Evolutionary conservation across 1,140 invertebrate species (phyloP).

Genomic region (Lethocerus indicus): DNA sequence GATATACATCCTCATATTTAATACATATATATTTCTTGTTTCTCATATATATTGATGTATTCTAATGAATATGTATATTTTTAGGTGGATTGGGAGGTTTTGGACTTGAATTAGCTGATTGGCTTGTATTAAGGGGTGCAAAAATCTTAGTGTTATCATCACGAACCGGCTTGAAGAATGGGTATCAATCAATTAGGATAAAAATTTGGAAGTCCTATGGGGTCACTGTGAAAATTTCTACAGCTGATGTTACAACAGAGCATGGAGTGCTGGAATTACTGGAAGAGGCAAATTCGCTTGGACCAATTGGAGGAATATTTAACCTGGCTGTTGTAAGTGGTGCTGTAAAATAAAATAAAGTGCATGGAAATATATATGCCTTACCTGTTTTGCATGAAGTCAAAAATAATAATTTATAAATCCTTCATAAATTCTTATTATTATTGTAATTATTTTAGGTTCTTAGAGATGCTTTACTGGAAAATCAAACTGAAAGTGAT

Average conservation of each 20-base stretch:
- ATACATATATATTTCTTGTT: no score
- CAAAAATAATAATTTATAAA: background rate
- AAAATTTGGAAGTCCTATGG: conserved; percentile 34
- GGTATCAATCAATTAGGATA: conserved; percentile 54
- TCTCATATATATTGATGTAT: no score
- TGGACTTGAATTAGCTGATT: conserved; percentile 77
- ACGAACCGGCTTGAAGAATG: conserved; percentile 53
- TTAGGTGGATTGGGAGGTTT: conserved; percentile 75
- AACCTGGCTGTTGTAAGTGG: conserved; percentile 49
- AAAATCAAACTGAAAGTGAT: conserved; percentile 39
- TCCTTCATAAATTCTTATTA: conserved; percentile 26
- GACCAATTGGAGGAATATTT: conserved; percentile 57
- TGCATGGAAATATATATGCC: no score
- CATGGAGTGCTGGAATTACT: conserved; percentile 36
- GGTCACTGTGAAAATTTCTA: conserved; percentile 29
- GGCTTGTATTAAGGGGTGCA: conserved; percentile 66
- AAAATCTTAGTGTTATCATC: conserved; percentile 63
- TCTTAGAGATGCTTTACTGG: conserved; percentile 38
- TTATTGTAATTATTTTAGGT: conserved; percentile 27
- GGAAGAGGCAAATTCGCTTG: conserved; percentile 33
- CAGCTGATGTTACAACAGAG: conserved; percentile 27
- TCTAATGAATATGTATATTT: no score
- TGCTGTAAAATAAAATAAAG: no score
- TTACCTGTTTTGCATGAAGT: no score
- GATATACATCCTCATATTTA: no score